phyloP scores from a whole-genome alignment of 2,797 vertebrate species.

The Telmatherina bonti region DNA sequence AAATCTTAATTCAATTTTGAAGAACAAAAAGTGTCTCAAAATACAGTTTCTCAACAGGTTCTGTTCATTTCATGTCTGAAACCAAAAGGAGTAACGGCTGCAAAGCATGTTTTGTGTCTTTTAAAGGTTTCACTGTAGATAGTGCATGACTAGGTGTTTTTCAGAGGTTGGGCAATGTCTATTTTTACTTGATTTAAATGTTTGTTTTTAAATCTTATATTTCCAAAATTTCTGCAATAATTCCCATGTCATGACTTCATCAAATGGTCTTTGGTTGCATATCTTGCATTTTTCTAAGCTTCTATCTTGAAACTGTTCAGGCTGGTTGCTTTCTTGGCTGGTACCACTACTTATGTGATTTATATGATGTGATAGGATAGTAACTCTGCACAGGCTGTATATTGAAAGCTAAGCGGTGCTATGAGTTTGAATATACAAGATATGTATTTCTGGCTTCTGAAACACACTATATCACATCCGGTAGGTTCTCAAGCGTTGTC shows the following conservation, averaged over 20 bases:
- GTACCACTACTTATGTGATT: background rate
- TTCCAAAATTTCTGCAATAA: background rate
- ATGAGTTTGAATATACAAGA: background rate
- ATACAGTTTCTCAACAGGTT: slow-evolving; percentile 68
- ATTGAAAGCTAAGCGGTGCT: background rate
- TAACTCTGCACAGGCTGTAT: background rate
- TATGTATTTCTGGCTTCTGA: background rate
- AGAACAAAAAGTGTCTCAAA: slow-evolving; percentile 76
- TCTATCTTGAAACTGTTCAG: background rate
- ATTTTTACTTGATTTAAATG: slow-evolving; percentile 7
- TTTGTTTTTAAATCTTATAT: background rate
- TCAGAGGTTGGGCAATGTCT: background rate
- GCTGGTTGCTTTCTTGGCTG: background rate
- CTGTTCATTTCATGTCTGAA: slow-evolving; percentile 62
- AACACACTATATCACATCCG: background rate
- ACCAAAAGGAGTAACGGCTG: slow-evolving; percentile 62
- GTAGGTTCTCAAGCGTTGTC: background rate
- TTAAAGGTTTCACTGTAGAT: slow-evolving; percentile 34
- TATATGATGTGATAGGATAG: background rate
- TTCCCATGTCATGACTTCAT: background rate
- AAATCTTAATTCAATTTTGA: slow-evolving; percentile 79
- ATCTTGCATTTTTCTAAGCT: background rate
- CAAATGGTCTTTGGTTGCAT: background rate
- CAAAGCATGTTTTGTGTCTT: slow-evolving; percentile 42
- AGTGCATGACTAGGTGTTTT: slow-evolving; percentile 13